Evolutionary conservation across 2,888 invertebrate genomes (phyloP).

Genomic region (Lycaena phlaeas): DNA sequence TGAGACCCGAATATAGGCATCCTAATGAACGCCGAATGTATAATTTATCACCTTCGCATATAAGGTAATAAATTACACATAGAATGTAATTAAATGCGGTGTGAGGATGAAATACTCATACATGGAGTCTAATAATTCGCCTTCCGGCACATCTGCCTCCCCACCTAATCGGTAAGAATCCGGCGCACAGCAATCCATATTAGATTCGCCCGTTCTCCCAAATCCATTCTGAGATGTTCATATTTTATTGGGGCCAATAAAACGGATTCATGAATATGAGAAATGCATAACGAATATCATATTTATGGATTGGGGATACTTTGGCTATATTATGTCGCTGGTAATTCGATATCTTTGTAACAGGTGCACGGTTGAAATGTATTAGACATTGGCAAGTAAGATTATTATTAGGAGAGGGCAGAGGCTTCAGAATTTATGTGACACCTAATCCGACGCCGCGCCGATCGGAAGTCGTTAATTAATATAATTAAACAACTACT

Average conservation of each 20-base stretch:
- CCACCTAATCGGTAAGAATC: conserved; percentile 56
- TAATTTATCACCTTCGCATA: conserved; percentile 2
- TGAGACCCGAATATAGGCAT: neutral
- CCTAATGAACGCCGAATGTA: conserved; percentile 3
- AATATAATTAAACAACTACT: too few species aligned
- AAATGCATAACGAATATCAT: conserved; percentile 73
- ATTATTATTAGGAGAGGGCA: too few species aligned
- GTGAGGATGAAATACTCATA: conserved; percentile 3
- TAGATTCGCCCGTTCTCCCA: conserved; percentile 71
- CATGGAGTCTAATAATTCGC: conserved; percentile 8
- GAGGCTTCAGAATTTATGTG: too few species aligned
- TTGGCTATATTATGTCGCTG: conserved; percentile 62
- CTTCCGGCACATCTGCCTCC: conserved; percentile 24
- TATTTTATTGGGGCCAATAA: conserved; percentile 75
- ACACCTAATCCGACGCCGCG: too few species aligned
- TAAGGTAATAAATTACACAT: neutral
- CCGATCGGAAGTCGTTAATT: too few species aligned
- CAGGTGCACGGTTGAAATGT: conserved; percentile 48
- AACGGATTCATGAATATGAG: conserved; percentile 75
- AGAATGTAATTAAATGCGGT: conserved; percentile 5
- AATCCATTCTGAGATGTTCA: conserved; percentile 74
- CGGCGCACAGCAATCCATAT: conserved; percentile 69
- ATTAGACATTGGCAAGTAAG: too few species aligned
- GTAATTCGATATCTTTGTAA: conserved; percentile 72
- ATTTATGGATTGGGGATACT: conserved; percentile 68